phyloP scores from a whole-genome alignment of 2,797 vertebrate species.

The Alexandromys oeconomus region DNA sequence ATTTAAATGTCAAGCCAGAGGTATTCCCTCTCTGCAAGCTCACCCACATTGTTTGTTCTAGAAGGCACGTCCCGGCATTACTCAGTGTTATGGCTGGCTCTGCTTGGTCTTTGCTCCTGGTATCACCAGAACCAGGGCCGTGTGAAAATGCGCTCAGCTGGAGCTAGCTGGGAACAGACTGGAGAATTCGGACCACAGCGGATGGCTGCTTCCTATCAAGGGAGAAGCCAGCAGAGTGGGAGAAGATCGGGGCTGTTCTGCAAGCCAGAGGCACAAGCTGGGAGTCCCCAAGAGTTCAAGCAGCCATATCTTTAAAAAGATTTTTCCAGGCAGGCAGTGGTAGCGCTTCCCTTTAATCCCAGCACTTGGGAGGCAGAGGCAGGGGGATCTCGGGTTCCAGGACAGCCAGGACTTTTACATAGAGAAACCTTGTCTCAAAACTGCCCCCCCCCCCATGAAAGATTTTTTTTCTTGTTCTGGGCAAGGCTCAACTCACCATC shows the following conservation, averaged over 20 bases:
- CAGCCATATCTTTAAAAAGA: slow-evolving; percentile 64
- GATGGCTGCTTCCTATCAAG: slow-evolving; percentile 42
- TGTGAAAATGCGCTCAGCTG: slow-evolving; percentile 43
- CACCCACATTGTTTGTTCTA: slow-evolving; percentile 76
- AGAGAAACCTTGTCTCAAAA: too few relatives aligned
- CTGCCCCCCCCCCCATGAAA: too few relatives aligned
- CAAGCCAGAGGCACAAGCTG: slow-evolving; percentile 17
- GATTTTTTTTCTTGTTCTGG: slow-evolving; percentile 44
- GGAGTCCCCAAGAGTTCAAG: slow-evolving; percentile 56
- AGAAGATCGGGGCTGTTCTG: background rate
- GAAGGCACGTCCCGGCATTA: slow-evolving; percentile 73
- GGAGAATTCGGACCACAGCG: slow-evolving; percentile 54
- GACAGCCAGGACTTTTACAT: too few relatives aligned
- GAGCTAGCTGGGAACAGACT: slow-evolving; percentile 37
- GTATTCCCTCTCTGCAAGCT: slow-evolving; percentile 76
- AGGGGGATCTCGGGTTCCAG: too few relatives aligned
- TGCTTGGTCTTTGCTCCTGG: slow-evolving; percentile 60
- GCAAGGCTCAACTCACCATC: slow-evolving; percentile 43
- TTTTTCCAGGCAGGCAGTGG: background rate
- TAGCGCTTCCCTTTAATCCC: too few relatives aligned
- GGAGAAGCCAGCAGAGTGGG: background rate
- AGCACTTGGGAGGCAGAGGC: too few relatives aligned
- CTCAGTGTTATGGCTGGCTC: slow-evolving; percentile 82
- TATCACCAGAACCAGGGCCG: background rate
- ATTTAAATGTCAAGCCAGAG: slow-evolving; percentile 82